Base-by-base conservation (phyloP, 2,888 invertebrate species). In the Tipula unca region DNA sequence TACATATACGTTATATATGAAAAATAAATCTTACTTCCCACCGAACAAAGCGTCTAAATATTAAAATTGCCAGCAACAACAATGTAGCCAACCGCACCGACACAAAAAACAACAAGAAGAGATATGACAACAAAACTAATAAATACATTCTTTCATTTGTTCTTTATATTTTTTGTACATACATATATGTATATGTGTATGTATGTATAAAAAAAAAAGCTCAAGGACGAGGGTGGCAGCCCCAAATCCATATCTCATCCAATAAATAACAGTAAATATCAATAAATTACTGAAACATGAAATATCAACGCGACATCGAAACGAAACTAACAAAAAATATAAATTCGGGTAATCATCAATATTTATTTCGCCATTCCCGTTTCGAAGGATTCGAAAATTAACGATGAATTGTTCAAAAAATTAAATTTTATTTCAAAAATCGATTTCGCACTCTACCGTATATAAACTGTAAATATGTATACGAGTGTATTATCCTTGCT, bases 251-350 rank as follows among this genome's bases (percentile, higher is more conserved):
- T 69, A 25, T 69, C 69, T 69, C 17, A 54, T 54, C 48, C 48
- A 54, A 54, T 54, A 54, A 54, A 54, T 54, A 54, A 54, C 48
- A 54, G 69, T 69, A 69, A 69, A 69, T 69, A 69, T 69, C 69
- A 69, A 69, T 69, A 69, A 69, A 69, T 69, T 69, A 69, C 69
- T 69, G 69, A 69, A 25, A 69, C 69, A 69, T 54, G 69, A 69
- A 69, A 69, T 69, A 25, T 25, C 20, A 69, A 69, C 25, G n/a
- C n/a, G 69, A 69, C 69, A 69, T 25, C 25, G 69, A 69, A 69
- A 25, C 69, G 69, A 69, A 25, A 69, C 69, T 25, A 13, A 48
- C 14, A 42, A n/a, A 54, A 48, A 17, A 54, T 13, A 69, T 25
- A 69, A 69, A 69, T 48, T 69, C 69, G 69, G 69, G 69, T 69